Evolutionary conservation across 2,797 vertebrate genomes (phyloP).

Genomic region (Protosalanx chinensis): DNA sequence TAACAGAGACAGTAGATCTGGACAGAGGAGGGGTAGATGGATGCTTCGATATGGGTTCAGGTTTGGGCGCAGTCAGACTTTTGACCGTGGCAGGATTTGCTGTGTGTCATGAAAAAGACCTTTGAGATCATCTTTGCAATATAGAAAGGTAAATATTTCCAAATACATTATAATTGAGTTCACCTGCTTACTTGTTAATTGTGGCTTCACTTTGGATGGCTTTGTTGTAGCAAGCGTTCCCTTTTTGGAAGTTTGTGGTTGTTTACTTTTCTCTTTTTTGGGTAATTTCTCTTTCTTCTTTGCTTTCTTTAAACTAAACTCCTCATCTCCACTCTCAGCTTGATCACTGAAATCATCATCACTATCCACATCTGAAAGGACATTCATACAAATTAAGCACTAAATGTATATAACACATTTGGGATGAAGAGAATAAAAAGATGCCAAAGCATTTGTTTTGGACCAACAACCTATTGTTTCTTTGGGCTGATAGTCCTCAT

Average conservation of each 20-base stretch:
- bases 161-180: neutral
- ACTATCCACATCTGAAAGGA: conserved; percentile 65
- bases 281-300: conserved; percentile 62
- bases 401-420: neutral
- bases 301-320: conserved; percentile 70
- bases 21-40: conserved; percentile 47
- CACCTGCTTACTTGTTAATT: conserved; percentile 59
- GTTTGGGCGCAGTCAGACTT: conserved; percentile 45
- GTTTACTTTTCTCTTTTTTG: conserved; percentile 62
- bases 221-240: conserved; percentile 62
- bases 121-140: neutral
- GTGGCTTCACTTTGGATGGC: conserved; percentile 53
- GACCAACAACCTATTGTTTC: conserved; percentile 57
- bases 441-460: neutral
- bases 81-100: conserved; percentile 42
- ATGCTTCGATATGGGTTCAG: conserved; percentile 30
- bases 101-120: conserved; percentile 32
- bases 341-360: conserved; percentile 74
- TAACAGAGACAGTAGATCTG: conserved; percentile 58
- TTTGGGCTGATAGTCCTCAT: conserved; percentile 68
- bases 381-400: neutral
- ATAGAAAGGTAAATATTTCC: neutral
- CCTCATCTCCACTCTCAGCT: conserved; percentile 74
- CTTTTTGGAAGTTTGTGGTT: conserved; percentile 48
- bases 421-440: neutral